Evolutionary conservation across 2,888 invertebrate genomes (phyloP).

Genomic region (Crepidodera aurea): DNA sequence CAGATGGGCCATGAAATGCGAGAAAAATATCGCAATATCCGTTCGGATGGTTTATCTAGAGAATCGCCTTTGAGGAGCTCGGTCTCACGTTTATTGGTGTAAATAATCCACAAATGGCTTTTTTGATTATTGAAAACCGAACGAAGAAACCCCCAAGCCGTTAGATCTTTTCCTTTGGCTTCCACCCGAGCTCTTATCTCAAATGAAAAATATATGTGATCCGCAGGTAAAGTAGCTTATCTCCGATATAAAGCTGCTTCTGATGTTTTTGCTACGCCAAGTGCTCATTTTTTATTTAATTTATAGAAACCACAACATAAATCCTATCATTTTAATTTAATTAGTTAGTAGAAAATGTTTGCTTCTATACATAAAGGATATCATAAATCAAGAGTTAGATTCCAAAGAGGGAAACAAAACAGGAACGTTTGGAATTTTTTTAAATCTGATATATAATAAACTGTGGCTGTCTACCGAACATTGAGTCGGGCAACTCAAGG

Average conservation of each 20-base stretch:
- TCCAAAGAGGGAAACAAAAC: too few species aligned
- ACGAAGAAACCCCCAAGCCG: slow-evolving; percentile 9
- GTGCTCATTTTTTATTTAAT: too few species aligned
- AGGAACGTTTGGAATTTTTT: too few species aligned
- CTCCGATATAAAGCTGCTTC: slow-evolving; percentile 3
- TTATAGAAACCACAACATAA: too few species aligned
- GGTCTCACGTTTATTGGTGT: slow-evolving; percentile 35
- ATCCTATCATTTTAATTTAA: too few species aligned
- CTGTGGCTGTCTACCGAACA: too few species aligned
- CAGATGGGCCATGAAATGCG: slow-evolving; percentile 47
- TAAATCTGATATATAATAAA: too few species aligned
- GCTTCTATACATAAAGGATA: too few species aligned
- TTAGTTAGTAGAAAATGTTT: too few species aligned
- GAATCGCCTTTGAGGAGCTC: slow-evolving; percentile 37
- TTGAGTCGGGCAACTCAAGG: too few species aligned
- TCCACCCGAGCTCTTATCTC: slow-evolving; percentile 16
- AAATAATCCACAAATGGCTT: slow-evolving; percentile 34
- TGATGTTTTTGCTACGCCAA: neutral
- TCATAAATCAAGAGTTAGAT: too few species aligned
- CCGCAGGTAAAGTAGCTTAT: slow-evolving; percentile 25
- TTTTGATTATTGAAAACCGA: slow-evolving; percentile 31
- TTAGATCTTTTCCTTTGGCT: slow-evolving; percentile 16
- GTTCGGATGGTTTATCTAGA: slow-evolving; percentile 39
- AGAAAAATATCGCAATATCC: slow-evolving; percentile 52
- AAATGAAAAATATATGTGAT: slow-evolving; percentile 28